Evolutionary conservation across 1,140 invertebrate genomes (phyloP).

Genomic region (Neodiprion fabricii): DNA sequence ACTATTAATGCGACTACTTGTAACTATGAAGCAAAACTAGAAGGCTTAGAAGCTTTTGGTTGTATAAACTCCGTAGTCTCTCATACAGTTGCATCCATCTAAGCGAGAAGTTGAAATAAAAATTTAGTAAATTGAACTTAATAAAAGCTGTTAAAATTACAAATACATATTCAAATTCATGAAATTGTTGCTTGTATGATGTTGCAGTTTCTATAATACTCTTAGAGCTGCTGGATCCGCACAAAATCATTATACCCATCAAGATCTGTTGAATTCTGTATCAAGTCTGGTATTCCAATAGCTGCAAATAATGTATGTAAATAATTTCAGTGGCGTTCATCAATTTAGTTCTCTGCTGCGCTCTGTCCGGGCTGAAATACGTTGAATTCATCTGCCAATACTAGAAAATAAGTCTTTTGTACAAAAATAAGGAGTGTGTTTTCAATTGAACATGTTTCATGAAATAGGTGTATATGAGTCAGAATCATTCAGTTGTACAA

Average conservation of each 20-base stretch:
- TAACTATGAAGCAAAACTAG: slow-evolving; percentile 59
- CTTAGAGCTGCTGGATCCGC: neutral
- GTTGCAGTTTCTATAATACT: neutral
- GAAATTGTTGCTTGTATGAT: neutral
- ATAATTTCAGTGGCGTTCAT: too few species aligned
- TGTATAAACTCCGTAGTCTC: slow-evolving; percentile 55
- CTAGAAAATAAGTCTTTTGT: slow-evolving; percentile 28
- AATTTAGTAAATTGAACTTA: neutral
- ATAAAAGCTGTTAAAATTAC: neutral
- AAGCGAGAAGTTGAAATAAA: slow-evolving; percentile 33
- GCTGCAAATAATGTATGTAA: neutral
- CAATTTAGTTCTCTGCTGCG: too few species aligned
- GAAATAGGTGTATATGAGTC: slow-evolving; percentile 10
- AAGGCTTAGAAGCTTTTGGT: slow-evolving; percentile 57
- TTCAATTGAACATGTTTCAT: slow-evolving; percentile 8
- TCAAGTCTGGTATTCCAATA: neutral
- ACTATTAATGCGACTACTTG: slow-evolving; percentile 56
- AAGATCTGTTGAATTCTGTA: neutral
- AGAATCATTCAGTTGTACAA: slow-evolving; percentile 38
- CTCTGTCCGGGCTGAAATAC: too few species aligned
- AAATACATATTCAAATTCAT: neutral
- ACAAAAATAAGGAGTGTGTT: slow-evolving; percentile 23
- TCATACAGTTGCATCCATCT: slow-evolving; percentile 63
- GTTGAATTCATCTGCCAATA: slow-evolving; percentile 8
- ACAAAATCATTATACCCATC: neutral